These are phyloP conservation scores for Tenthredo mesomela DNA, from an alignment of 2,888 invertebrate genomes.

Conservation along the genomic window DNA sequence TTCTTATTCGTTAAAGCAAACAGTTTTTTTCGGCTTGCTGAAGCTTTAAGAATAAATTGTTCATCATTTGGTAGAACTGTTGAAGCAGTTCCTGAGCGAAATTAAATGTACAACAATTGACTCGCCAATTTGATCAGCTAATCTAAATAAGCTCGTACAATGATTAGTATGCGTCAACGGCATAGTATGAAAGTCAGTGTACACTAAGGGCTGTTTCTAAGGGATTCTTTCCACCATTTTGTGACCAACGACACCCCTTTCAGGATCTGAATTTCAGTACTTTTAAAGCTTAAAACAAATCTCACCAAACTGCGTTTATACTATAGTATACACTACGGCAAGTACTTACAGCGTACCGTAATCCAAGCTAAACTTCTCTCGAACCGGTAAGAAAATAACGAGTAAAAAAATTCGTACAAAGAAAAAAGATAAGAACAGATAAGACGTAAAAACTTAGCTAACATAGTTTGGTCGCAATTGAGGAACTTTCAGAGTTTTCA, in stretches of 20 bases:
- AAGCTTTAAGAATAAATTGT: not conserved
- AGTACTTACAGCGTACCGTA: not conserved
- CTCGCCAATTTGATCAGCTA: not conserved
- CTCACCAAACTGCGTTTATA: not conserved
- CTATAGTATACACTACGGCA: slow-evolving; percentile 7
- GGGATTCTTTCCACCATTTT: not conserved
- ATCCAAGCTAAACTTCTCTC: not conserved
- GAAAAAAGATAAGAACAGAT: not conserved
- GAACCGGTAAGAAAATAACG: not conserved
- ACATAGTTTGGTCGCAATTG: slow-evolving; percentile 43
- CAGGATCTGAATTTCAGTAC: not conserved
- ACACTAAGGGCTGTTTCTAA: not conserved
- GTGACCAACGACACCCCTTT: not conserved
- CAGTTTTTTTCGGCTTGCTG: not conserved
- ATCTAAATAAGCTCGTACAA: not conserved
- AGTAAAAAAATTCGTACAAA: not conserved
- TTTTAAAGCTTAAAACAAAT: slow-evolving; percentile 17
- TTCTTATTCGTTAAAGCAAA: not conserved
- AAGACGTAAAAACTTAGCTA: slow-evolving; percentile 35
- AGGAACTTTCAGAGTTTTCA: slow-evolving; percentile 43
- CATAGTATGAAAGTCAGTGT: not conserved
- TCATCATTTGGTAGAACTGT: not conserved
- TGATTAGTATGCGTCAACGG: not conserved
- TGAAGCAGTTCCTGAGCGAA: not conserved
- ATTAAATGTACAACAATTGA: slow-evolving; percentile 9